Conservation (phyloP, 2,888 invertebrate species). For the Philaethria dido region DNA sequence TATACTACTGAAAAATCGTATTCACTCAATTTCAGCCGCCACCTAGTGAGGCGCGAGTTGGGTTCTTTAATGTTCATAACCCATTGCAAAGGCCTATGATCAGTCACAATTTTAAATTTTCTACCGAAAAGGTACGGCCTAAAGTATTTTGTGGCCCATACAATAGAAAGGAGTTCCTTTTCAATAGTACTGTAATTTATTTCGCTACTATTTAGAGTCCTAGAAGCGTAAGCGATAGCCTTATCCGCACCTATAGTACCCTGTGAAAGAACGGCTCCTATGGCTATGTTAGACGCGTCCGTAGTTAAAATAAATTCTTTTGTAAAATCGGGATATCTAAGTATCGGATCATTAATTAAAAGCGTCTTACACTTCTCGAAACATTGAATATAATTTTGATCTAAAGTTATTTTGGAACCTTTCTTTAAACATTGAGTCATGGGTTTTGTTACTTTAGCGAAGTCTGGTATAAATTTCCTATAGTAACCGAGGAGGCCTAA, state of each 20-base stretch:
- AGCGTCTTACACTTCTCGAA: slow-evolving; percentile 48
- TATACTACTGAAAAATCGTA: slow-evolving; percentile 1
- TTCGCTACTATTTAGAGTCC: slow-evolving; percentile 45
- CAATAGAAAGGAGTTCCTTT: slow-evolving; percentile 55
- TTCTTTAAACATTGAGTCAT: slow-evolving; percentile 35
- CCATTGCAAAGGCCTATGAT: slow-evolving; percentile 18
- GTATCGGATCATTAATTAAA: slow-evolving; percentile 49
- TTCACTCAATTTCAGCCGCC: slow-evolving; percentile 2
- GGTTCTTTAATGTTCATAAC: slow-evolving; percentile 11
- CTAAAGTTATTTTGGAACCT: slow-evolving; percentile 16
- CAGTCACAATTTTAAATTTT: slow-evolving; percentile 9
- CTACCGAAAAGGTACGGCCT: not conserved
- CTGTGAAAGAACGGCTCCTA: slow-evolving; percentile 47
- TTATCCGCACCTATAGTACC: slow-evolving; percentile 42
- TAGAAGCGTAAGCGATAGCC: slow-evolving; percentile 46
- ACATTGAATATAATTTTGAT: slow-evolving; percentile 8
- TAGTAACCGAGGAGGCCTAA: too few relatives aligned
- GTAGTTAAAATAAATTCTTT: slow-evolving; percentile 45
- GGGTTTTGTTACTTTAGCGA: slow-evolving; percentile 37
- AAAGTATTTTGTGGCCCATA: too few relatives aligned
- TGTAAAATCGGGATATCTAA: slow-evolving; percentile 55
- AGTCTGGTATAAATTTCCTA: too few relatives aligned
- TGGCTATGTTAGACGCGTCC: slow-evolving; percentile 43
- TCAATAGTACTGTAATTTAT: slow-evolving; percentile 49
- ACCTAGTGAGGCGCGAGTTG: slow-evolving; percentile 10